Percentiles rank a stretch among this genome's conserved stretches.
Evolutionary conservation across 2,888 invertebrate species (phyloP).

Genomic region (Lochmaea capreae): DNA sequence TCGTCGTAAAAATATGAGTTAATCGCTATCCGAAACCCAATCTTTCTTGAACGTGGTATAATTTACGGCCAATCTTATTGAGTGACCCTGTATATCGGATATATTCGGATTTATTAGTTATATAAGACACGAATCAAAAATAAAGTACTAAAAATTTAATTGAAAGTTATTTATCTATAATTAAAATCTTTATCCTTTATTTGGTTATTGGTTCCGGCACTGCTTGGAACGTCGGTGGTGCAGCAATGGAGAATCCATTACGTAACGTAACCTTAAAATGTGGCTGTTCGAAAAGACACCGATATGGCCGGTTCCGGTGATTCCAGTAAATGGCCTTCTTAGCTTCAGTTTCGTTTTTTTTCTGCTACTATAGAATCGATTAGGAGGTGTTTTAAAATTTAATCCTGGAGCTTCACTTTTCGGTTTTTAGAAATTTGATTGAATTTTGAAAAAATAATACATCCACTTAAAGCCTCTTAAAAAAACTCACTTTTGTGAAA

Average conservation of each 20-base stretch:
- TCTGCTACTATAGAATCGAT: neutral
- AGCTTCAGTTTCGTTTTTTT: slow-evolving; percentile 16
- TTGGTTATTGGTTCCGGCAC: neutral
- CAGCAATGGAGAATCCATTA: slow-evolving; percentile 30
- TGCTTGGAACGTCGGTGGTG: slow-evolving; percentile 15
- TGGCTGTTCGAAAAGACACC: slow-evolving; percentile 26
- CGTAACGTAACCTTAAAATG: slow-evolving; percentile 33
- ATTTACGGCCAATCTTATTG: too few species aligned
- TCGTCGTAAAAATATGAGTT: too few species aligned
- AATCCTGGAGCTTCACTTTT: neutral
- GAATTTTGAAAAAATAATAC: neutral
- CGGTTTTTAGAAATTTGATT: neutral
- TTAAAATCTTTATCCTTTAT: neutral
- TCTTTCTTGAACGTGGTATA: too few species aligned
- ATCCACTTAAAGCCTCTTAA: too few species aligned
- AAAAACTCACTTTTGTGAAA: neutral
- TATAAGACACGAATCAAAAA: too few species aligned
- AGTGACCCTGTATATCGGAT: too few species aligned
- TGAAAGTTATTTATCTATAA: neutral
- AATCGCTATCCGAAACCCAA: too few species aligned
- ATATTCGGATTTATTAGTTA: too few species aligned
- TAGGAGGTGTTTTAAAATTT: slow-evolving; percentile 5
- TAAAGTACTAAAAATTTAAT: too few species aligned
- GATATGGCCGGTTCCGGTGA: slow-evolving; percentile 30
- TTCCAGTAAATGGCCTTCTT: slow-evolving; percentile 32